These are phyloP conservation scores for Subacronicta megacephala DNA, from an alignment of 2,888 invertebrate species.

Conservation along the genomic window DNA sequence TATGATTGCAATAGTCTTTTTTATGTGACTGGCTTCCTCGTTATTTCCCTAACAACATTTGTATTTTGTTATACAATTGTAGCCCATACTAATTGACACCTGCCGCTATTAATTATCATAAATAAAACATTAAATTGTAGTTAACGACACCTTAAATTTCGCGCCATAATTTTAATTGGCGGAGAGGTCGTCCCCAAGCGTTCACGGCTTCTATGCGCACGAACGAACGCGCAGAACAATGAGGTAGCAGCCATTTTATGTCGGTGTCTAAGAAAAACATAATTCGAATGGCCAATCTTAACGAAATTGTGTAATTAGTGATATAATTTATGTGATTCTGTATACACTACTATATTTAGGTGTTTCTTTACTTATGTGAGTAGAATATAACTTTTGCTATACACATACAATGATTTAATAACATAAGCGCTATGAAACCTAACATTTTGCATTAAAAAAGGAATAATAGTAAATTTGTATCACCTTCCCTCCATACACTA, in stretches of 20 bases:
- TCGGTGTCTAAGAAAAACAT: conserved; percentile 90
- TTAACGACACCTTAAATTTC: conserved; percentile 87
- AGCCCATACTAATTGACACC: conserved; percentile 61
- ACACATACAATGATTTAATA: conserved; percentile 73
- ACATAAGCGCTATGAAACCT: conserved; percentile 81
- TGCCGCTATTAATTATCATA: conserved; percentile 60
- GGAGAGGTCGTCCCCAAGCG: conserved; percentile 90
- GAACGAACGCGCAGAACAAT: conserved; percentile 90
- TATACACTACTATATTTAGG: conserved; percentile 85
- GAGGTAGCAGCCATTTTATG: conserved; percentile 90
- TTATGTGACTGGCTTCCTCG: conserved; percentile 73
- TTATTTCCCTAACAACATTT: conserved; percentile 74
- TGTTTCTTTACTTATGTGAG: conserved; percentile 86
- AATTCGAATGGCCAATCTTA: conserved; percentile 90
- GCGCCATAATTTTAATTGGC: conserved; percentile 90
- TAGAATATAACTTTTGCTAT: conserved; percentile 83
- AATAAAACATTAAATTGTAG: conserved; percentile 72
- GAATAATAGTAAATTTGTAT: conserved; percentile 77
- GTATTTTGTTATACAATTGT: conserved; percentile 74
- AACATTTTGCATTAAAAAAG: conserved; percentile 75
- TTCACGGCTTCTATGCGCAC: conserved; percentile 90
- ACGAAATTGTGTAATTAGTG: conserved; percentile 90
- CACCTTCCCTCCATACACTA: conserved; percentile 73
- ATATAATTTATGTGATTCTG: conserved; percentile 89
- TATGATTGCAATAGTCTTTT: conserved; percentile 66